Conservation (phyloP, 2,113 vertebrate genomes). For the Lanius collurio region DNA sequence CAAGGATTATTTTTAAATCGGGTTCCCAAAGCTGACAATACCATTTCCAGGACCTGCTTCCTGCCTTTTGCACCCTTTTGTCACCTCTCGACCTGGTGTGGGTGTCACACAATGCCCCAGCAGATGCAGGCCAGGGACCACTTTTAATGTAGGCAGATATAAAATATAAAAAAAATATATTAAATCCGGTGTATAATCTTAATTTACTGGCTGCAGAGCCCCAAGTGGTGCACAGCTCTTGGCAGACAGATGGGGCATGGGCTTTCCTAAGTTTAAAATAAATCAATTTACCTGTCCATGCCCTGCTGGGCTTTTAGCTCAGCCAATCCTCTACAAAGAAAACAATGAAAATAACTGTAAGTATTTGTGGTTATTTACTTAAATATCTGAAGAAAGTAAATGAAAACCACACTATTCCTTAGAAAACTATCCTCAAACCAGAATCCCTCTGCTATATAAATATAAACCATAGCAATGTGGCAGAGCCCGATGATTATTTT, state of each 20-base stretch:
- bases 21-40: not conserved
- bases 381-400: not conserved
- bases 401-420: not conserved
- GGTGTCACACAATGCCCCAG: not conserved
- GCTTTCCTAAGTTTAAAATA: not conserved
- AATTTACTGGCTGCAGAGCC: not conserved
- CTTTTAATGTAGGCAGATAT: not conserved
- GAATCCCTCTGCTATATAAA: not conserved
- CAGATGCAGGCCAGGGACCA: not conserved
- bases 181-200: not conserved
- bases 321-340: not conserved
- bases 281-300: not conserved
- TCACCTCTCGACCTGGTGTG: fast-evolving
- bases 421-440: not conserved
- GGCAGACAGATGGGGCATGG: not conserved
- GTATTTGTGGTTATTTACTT: not conserved
- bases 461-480: not conserved
- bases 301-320: not conserved
- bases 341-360: not conserved
- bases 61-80: not conserved
- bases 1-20: not conserved
- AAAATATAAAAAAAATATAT: not conserved
- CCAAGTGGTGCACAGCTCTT: not conserved
- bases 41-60: not conserved
- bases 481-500: not conserved